Conservation (phyloP, 2,888 invertebrate species). For the Scrobipalpa costella region DNA sequence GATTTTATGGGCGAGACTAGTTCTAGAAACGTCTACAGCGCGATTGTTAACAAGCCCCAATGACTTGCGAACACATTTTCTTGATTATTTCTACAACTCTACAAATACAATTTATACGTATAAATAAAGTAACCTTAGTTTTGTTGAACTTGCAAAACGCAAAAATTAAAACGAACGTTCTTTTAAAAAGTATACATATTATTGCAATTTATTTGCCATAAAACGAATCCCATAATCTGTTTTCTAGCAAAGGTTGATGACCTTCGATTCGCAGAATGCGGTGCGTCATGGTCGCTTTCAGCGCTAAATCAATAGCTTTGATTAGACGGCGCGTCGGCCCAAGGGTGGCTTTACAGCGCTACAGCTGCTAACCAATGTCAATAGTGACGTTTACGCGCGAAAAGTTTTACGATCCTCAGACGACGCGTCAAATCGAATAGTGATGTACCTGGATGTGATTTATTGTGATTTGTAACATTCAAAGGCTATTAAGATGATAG, state of each 20-base stretch:
- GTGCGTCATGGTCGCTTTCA: conserved; percentile 30
- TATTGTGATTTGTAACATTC: no score
- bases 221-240: neutral
- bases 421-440: conserved; percentile 54
- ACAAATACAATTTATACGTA: neutral
- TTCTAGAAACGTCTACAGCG: conserved; percentile 40
- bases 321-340: conserved; percentile 62
- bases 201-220: neutral
- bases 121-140: neutral
- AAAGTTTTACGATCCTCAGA: conserved; percentile 78
- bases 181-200: neutral
- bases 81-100: conserved; percentile 4
- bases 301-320: conserved; percentile 40
- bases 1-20: conserved; percentile 62
- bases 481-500: neutral
- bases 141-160: neutral
- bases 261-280: neutral
- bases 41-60: conserved; percentile 41
- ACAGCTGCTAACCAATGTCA: conserved; percentile 75
- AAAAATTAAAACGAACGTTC: neutral
- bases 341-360: conserved; percentile 65
- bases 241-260: neutral
- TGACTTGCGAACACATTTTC: conserved; percentile 39
- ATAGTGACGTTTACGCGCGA: conserved; percentile 79
- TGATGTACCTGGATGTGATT: no score